phyloP scores from a whole-genome alignment of 1,140 invertebrate species.

The Drosophila ohnishii region DNA sequence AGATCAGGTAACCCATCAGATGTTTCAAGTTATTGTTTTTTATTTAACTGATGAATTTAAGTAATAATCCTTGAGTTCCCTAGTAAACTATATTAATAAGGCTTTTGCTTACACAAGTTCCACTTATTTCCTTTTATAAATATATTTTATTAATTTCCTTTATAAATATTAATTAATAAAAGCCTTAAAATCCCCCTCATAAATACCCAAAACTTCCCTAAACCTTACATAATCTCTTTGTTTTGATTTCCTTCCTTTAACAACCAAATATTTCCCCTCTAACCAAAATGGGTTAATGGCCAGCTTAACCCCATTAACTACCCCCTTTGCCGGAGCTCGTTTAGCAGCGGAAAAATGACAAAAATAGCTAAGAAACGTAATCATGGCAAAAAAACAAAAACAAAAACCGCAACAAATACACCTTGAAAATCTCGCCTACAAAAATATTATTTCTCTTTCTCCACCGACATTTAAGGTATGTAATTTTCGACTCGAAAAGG shows the following conservation, averaged over 20 bases:
- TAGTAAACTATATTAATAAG: background rate
- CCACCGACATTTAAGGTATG: conserved; percentile 22
- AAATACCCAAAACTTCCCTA: no score
- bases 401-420: conserved; percentile 47
- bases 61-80: conserved; percentile 3
- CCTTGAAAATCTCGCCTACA: conserved; percentile 55
- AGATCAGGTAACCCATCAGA: background rate
- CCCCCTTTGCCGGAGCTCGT: conserved; percentile 14
- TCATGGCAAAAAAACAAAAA: conserved; percentile 13
- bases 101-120: background rate
- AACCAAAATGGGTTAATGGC: conserved; percentile 46
- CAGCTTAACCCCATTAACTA: conserved; percentile 36
- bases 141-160: background rate
- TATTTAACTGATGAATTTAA: background rate
- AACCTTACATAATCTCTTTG: conserved; percentile 6
- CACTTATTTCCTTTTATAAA: background rate
- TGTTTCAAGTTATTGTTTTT: conserved; percentile 8
- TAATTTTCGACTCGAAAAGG: conserved; percentile 45
- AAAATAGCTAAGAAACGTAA: conserved; percentile 35
- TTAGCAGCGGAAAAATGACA: conserved; percentile 46
- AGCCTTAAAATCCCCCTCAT: background rate
- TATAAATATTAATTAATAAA: conserved; percentile 4
- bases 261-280: conserved; percentile 14
- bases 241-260: conserved; percentile 20
- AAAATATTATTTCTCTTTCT: conserved; percentile 44